Evolutionary conservation across 2,113 vertebrate genomes (phyloP).

Genomic region (Ammodytes marinus): DNA sequence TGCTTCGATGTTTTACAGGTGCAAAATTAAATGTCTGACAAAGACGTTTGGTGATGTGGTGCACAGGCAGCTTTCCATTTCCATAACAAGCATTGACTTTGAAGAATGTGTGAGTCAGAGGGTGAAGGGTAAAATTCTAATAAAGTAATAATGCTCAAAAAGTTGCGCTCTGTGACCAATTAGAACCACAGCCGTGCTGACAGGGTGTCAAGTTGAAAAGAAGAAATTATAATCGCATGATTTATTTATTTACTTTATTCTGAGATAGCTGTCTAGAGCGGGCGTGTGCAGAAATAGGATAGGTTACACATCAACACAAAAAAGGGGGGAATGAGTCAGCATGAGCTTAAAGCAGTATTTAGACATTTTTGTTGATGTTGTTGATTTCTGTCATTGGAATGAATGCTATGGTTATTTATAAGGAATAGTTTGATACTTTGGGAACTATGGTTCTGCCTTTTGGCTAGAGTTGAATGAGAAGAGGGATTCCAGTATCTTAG

Average conservation of each 20-base stretch:
- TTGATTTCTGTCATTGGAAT: too few relatives aligned
- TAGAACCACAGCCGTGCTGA: conserved; percentile 39
- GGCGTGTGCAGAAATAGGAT: background rate
- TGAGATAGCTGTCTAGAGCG: background rate
- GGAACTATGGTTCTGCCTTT: background rate
- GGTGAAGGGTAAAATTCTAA: conserved; percentile 23
- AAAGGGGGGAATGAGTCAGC: background rate
- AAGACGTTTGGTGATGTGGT: conserved; percentile 40
- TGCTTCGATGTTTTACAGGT: conserved; percentile 27
- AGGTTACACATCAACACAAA: background rate
- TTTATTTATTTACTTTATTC: background rate
- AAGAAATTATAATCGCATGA: background rate
- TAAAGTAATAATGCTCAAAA: conserved; percentile 36
- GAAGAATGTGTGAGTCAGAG: conserved; percentile 37
- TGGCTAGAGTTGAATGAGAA: background rate
- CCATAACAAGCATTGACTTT: conserved; percentile 47
- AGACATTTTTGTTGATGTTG: background rate
- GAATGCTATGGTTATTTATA: background rate
- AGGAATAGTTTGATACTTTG: background rate
- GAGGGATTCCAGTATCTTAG: background rate
- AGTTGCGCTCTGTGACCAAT: conserved; percentile 25
- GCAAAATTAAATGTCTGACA: conserved; percentile 15
- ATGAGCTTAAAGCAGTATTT: background rate
- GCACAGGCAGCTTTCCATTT: conserved; percentile 36
- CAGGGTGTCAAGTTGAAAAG: background rate